A percentile compares a stretch with the other conserved stretches of the same genome.
phyloP scores from a whole-genome alignment of 1,140 invertebrate genomes.

The Orussus abietinus region DNA sequence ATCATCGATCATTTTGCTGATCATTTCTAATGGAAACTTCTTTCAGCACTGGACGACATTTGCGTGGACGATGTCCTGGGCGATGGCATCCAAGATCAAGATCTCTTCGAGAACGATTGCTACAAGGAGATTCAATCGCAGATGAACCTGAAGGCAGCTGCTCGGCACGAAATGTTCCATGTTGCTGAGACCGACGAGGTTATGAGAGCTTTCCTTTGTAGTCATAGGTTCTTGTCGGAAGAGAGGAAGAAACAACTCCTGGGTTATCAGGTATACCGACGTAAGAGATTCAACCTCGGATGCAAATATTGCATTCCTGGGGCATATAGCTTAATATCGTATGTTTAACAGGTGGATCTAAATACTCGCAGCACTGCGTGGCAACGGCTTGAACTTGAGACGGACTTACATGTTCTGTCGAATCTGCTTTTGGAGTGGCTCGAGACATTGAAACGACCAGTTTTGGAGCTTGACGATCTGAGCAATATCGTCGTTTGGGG shows the following conservation, averaged over 20 bases:
- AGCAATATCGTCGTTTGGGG: slow-evolving; percentile 63
- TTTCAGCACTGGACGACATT: slow-evolving; percentile 46
- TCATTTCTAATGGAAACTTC: too few species aligned
- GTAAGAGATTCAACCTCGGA: too few species aligned
- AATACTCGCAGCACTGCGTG: slow-evolving; percentile 67
- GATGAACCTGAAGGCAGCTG: slow-evolving; percentile 33
- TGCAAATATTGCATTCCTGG: too few species aligned
- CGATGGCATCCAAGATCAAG: slow-evolving; percentile 49
- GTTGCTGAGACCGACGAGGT: slow-evolving; percentile 42
- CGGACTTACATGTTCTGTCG: slow-evolving; percentile 59
- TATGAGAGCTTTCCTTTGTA: slow-evolving; percentile 49
- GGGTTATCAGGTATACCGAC: slow-evolving; percentile 37
- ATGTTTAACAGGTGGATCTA: slow-evolving; percentile 58
- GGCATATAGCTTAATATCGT: too few species aligned
- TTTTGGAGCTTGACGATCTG: slow-evolving; percentile 65
- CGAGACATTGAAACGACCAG: slow-evolving; percentile 63
- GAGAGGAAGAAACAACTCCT: slow-evolving; percentile 45
- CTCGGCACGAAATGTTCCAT: slow-evolving; percentile 24
- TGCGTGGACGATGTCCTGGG: slow-evolving; percentile 51
- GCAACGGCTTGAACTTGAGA: slow-evolving; percentile 63
- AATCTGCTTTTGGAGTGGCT: slow-evolving; percentile 69
- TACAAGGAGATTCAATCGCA: slow-evolving; percentile 45
- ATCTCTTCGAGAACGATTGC: slow-evolving; percentile 48
- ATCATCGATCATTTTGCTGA: too few species aligned
- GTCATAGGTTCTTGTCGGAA: slow-evolving; percentile 56